Conservation (phyloP, 2,888 invertebrate species). For the Macropis europaea region DNA sequence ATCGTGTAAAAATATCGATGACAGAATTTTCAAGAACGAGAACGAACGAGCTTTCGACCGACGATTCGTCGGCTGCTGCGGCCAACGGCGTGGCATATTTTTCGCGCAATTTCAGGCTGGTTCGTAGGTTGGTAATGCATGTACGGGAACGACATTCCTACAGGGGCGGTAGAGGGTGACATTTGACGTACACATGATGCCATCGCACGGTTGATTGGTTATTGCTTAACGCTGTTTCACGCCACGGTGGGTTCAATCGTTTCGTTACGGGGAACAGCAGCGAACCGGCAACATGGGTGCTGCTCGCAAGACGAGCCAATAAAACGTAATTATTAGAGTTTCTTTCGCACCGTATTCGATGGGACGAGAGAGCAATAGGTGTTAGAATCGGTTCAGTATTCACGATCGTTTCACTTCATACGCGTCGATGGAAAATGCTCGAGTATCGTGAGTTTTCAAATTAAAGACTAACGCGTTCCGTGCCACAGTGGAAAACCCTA, state of each 20-base stretch:
- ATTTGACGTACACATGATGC: slow-evolving; percentile 68
- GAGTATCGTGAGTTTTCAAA: no score
- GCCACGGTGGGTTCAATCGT: slow-evolving; percentile 47
- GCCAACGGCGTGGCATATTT: slow-evolving; percentile 9
- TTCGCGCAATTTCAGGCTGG: slow-evolving; percentile 34
- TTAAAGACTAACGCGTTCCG: no score
- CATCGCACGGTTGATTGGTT: slow-evolving; percentile 69
- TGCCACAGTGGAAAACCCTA: no score
- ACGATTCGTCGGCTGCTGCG: slow-evolving; percentile 5
- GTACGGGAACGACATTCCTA: slow-evolving; percentile 14
- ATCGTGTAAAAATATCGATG: neutral
- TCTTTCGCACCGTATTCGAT: neutral
- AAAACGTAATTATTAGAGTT: slow-evolving; percentile 16
- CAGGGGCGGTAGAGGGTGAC: slow-evolving; percentile 44
- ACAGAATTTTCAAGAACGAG: neutral
- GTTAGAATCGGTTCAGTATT: no score
- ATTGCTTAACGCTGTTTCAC: slow-evolving; percentile 72
- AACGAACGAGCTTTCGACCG: neutral
- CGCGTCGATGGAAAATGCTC: no score
- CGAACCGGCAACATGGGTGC: neutral
- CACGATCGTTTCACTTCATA: no score
- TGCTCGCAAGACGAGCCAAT: neutral
- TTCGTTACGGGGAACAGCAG: slow-evolving; percentile 28
- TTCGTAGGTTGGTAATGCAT: slow-evolving; percentile 5
- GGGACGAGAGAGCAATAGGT: neutral